Base-by-base conservation (phyloP, 2,888 invertebrate genomes). In the Phytoseiulus persimilis region DNA sequence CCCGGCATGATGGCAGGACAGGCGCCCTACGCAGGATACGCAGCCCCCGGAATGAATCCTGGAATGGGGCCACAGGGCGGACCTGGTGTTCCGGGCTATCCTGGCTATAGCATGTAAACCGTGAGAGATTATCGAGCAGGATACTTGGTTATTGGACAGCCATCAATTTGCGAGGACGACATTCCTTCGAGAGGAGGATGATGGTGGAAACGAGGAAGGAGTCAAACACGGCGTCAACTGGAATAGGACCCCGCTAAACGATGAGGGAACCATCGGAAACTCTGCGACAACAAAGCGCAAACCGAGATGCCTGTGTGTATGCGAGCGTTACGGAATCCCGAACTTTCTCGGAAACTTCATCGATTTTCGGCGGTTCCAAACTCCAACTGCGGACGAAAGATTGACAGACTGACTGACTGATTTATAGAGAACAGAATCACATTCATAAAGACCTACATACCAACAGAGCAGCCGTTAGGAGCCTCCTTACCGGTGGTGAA, bases 1-100 rank as follows among this genome's bases (percentile, higher is more conserved):
- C 96, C 96, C 90, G 95, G 95, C 90, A 95, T 95, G 94, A 95
- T 95, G 92, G 91, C 90, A 28, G 46, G 90, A 31, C 92, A 94
- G 92, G 92, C 92, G 91, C 92, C 91, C 90, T 90, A 91, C 89
- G 90, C 93, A 90, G 92, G 92, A 39, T n/a, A n/a, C 6, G 87
- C 33, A 6, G 32, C n/a, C 5, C 32, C 33, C 23, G 33, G 31
- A 18, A 31, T 32, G 83, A 87, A 87, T 33, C 39, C 45, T 33
- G 87, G 87, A 14, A 45, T n/a, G 87, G 45, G 32, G 31, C 87
- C 87, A 9, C 87, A 33, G 11, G 87, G 90, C 92, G 92, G 91
- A 91, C 92, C 90, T 89, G 92, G 92, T 46, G 92, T 93, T 90
- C 94, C 94, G 93, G 94, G 93, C 90, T 95, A 95, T 92, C 95